Evolutionary conservation across 2,888 invertebrate species (phyloP).

Genomic region (Julus scandinavius): DNA sequence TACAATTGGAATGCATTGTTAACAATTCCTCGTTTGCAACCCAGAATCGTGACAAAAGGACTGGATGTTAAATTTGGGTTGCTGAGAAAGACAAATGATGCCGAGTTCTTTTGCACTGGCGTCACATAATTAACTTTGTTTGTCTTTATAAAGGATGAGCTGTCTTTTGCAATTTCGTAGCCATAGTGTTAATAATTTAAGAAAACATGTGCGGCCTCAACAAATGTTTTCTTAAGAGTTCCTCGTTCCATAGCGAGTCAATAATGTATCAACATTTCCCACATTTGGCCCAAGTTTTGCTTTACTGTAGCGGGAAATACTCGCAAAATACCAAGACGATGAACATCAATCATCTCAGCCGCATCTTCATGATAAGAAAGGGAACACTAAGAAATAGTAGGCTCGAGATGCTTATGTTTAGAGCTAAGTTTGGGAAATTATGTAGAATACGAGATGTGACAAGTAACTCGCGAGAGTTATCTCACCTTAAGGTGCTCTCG

Average conservation of each 20-base stretch:
- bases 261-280: constrained; percentile 7
- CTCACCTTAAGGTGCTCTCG: too few species aligned
- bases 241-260: background rate
- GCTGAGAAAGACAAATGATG: constrained; percentile 1
- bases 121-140: background rate
- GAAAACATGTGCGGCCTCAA: background rate
- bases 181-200: background rate
- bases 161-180: background rate
- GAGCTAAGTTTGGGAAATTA: too few species aligned
- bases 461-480: too few species aligned
- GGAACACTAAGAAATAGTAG: too few species aligned
- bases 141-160: background rate
- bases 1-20: too few species aligned
- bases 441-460: too few species aligned
- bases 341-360: constrained; percentile 5
- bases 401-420: too few species aligned
- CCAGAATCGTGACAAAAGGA: background rate
- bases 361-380: too few species aligned
- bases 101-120: background rate
- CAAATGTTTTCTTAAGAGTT: background rate
- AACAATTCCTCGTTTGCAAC: background rate
- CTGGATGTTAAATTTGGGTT: background rate
- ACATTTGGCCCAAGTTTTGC: background rate
- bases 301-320: background rate
- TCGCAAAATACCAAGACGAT: background rate